Percentiles rank a stretch among this genome's conserved stretches.
phyloP scores from a whole-genome alignment of 2,888 invertebrate genomes.

The Boloria selene region DNA sequence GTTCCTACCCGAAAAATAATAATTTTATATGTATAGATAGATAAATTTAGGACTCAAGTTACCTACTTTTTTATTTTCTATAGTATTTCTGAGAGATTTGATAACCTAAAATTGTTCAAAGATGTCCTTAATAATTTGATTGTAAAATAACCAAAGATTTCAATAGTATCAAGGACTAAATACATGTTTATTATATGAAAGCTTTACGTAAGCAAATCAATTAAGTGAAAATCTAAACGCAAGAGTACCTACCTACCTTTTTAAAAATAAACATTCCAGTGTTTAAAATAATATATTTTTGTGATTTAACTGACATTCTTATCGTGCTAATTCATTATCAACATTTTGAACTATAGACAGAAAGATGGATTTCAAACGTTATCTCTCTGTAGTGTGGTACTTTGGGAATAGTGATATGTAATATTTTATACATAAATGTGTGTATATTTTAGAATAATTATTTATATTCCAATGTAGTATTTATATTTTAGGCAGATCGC shows the following conservation, averaged over 20 bases:
- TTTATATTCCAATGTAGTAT: constrained; percentile 64
- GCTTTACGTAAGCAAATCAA: constrained; percentile 11
- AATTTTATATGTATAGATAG: constrained; percentile 63
- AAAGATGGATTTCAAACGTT: background rate
- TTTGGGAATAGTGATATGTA: constrained; percentile 41
- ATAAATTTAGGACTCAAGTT: constrained; percentile 59
- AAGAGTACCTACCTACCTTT: constrained; percentile 11
- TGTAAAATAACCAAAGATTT: constrained; percentile 19
- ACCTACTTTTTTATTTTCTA: constrained; percentile 54
- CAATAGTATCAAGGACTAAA: constrained; percentile 10
- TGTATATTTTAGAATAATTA: constrained; percentile 58
- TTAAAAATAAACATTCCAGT: constrained; percentile 11
- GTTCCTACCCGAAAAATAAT: constrained; percentile 74
- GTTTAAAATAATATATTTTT: background rate
- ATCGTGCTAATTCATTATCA: background rate
- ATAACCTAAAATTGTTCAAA: constrained; percentile 2
- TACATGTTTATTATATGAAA: constrained; percentile 7
- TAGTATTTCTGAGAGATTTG: constrained; percentile 15
- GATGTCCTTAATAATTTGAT: constrained; percentile 18
- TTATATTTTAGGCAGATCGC: constrained; percentile 21
- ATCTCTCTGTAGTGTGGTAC: constrained; percentile 21
- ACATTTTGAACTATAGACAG: background rate
- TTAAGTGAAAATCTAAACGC: background rate
- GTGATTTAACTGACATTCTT: constrained; percentile 6
- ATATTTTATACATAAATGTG: constrained; percentile 37